Base-by-base conservation (phyloP, 2,797 vertebrate species). In the Phataginus tetradactyla region DNA sequence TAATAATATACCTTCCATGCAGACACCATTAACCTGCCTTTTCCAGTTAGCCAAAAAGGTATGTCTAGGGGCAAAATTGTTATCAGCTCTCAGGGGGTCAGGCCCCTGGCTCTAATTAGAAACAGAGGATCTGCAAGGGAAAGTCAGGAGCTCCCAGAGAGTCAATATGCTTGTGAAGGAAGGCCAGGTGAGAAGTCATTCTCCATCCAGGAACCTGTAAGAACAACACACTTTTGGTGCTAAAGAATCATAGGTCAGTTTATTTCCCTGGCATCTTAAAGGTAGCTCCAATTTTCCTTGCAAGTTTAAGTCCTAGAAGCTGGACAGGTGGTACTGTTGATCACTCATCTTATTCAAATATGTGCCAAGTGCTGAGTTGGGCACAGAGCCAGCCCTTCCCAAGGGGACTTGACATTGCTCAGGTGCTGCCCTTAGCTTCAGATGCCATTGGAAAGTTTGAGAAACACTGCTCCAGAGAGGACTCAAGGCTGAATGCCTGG, bases 11-110 rank as follows among this genome's bases (percentile, higher is more conserved):
- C 97, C 98, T 97, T 97, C 97, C 96, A 92, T 80, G 98, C 98
- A 98, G 98, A 98, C 98, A 98, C 98, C 98, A 98, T 99, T 99
- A 99, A 98, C 98, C 98, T 99, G 98, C 98, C 98, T 98, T 96
- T 98, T 98, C 98, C 98, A 98, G 98, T 99, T 98, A 99, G 97
- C 98, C 98, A 98, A 96, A 98, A 96, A 99, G 98, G 96, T 98
- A 98, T 98, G 96, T 98, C 98, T 98, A 94, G 98, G 96, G 98
- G 98, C 98, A 98, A 98, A 98, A 98, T 98, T 98, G 98, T 98
- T 99, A 98, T 98, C 99, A 98, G 98, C 98, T 98, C 98, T 97
- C 96, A 91, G 83, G 97, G 84, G 97, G 97, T 97, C 98, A 98
- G 96, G 98, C 96, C 98, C 98, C 97, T 32, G 85, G 97, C 96